Evolutionary conservation across 2,797 vertebrate species (phyloP), one percentile per base, ranked within the genome.

Genomic region (Silurus aristotelis): DNA sequence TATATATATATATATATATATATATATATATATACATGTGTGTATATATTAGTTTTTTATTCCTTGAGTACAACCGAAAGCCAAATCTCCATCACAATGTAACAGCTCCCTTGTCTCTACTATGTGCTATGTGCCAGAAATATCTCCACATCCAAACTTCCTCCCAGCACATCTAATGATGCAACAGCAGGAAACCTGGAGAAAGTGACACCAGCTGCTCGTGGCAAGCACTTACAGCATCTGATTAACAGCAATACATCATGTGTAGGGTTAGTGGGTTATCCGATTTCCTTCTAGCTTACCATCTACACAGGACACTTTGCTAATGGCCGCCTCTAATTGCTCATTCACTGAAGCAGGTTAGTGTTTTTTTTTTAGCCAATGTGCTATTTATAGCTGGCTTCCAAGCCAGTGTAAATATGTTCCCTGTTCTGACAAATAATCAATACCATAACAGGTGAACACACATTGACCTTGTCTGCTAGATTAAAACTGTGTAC

Each of bases 381-480:
- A 83, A 61, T 22, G 67, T 22, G 60, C 77, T 88, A 79, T 85
- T 87, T 86, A 78, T 88, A 84, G 71, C 22, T 10, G 13, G 58
- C 56, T 43, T 78, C 75, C 78, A 55, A 38, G 14, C 76, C 68
- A 78, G 84, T 63, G 86, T 86, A 85, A 87, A 84, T 80, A 87
- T 88, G 88, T 84, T 89, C 87, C 76, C 75, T 63, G 70, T 43
- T 83, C 82, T 83, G 89, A 91, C 87, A 87, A 84, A 56, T 89
- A 92, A 92, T 94, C 93, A 87, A 94, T 90, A 89, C 7, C 58
- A 56, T 31, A 87, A 88, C 87, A 89, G 87, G 89, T 90, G 71
- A 90, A 90, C 90, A 92, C 89, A 89, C 87, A 71, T 70, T 84
- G 90, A 92, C 91, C 84, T 89, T 87, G 91, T 90, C 91, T 89